A percentile compares a stretch with the other conserved stretches of the same genome.
Evolutionary conservation across 37 sponge, comb jelly and placozoan genomes (phyloP).

Genomic region (Ianthella basta): DNA sequence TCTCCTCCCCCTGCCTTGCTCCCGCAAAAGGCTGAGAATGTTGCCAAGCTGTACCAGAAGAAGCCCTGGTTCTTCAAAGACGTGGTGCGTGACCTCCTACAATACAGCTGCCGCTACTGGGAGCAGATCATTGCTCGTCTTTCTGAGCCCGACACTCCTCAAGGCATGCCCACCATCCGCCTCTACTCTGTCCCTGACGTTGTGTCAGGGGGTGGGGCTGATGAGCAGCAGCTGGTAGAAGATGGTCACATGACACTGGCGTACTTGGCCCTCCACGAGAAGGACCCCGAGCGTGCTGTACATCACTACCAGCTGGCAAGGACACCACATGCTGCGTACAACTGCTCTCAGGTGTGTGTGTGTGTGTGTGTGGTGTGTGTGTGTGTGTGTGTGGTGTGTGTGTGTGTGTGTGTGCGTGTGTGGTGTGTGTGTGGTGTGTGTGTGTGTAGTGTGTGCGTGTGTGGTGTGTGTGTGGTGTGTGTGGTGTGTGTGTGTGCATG

Average conservation of each 20-base stretch:
- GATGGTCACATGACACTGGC: slow-evolving; percentile 69
- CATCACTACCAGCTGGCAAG: slow-evolving; percentile 49
- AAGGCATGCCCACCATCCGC: neutral
- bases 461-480: slow-evolving; percentile 18
- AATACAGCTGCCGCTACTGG: slow-evolving; percentile 33
- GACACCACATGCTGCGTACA: slow-evolving; percentile 70
- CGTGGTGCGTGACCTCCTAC: neutral
- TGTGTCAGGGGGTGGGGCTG: neutral
- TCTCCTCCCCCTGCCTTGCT: neutral
- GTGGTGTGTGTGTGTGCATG: slow-evolving; percentile 12
- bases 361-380: neutral
- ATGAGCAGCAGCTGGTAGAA: slow-evolving; percentile 16
- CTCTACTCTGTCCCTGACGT: neutral
- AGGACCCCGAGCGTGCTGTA: slow-evolving; percentile 52
- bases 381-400: slow-evolving; percentile 17
- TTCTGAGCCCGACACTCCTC: neutral
- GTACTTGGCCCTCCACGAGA: slow-evolving; percentile 48
- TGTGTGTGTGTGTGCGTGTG: slow-evolving; percentile 21
- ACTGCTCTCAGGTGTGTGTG: slow-evolving; percentile 67
- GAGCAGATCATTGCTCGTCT: neutral
- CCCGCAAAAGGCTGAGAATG: slow-evolving; percentile 1
- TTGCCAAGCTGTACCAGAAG: slow-evolving; percentile 15
- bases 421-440: slow-evolving; percentile 12
- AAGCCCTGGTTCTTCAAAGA: slow-evolving; percentile 22
- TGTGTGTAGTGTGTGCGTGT: slow-evolving; percentile 25